Conservation (phyloP, 2,888 invertebrate species). For the Brassicogethes aeneus region DNA sequence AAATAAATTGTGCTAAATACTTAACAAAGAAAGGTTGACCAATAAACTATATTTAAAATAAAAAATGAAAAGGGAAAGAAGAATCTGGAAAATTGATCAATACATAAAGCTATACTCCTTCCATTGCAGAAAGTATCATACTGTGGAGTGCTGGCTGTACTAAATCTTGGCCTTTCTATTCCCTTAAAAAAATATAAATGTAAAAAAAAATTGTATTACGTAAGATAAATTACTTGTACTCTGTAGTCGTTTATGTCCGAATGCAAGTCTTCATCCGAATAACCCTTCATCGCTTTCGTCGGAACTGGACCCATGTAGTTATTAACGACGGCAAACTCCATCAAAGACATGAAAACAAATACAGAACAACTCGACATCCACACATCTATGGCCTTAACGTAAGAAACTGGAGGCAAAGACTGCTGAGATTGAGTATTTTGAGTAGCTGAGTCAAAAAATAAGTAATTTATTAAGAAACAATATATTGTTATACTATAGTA, state of each 20-base stretch:
- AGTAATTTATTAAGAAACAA: too few relatives aligned
- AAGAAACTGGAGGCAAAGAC: conserved; percentile 81
- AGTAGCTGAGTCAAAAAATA: conserved; percentile 57
- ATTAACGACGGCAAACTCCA: conserved; percentile 87
- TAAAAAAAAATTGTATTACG: too few relatives aligned
- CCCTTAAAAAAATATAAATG: conserved; percentile 34
- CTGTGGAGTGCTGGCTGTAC: conserved; percentile 53
- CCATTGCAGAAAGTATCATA: conserved; percentile 80
- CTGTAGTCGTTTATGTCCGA: conserved; percentile 67
- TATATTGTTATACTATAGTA: too few relatives aligned
- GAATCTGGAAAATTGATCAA: conserved; percentile 80
- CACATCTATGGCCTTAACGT: conserved; percentile 86
- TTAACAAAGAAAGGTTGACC: conserved; percentile 66
- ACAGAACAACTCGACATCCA: conserved; percentile 92
- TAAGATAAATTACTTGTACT: conserved; percentile 39
- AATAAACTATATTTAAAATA: conserved; percentile 82
- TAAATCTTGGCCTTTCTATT: conserved; percentile 52
- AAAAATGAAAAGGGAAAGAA: conserved; percentile 87
- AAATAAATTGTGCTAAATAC: conserved; percentile 8
- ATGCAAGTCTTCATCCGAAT: conserved; percentile 74
- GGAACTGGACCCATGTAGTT: conserved; percentile 80
- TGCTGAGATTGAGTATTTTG: conserved; percentile 90
- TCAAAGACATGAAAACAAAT: conserved; percentile 81
- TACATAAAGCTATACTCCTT: conserved; percentile 68
- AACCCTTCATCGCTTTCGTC: conserved; percentile 84